Evolutionary conservation across 1,140 invertebrate species (phyloP).

Genomic region (Drosophila erecta): DNA sequence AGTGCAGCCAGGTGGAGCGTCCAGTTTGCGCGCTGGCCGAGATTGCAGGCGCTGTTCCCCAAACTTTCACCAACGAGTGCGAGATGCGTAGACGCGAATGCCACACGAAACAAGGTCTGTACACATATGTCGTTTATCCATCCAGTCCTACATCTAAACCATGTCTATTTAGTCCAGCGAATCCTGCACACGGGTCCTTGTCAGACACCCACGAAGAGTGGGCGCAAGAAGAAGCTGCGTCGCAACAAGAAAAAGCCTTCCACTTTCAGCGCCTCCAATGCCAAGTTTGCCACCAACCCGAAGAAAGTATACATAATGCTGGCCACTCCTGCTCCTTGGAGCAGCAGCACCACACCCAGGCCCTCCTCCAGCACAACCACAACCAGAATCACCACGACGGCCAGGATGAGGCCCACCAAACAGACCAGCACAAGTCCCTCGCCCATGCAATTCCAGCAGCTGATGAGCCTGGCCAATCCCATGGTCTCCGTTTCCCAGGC

Average conservation of each 20-base stretch:
- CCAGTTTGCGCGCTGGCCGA: conserved; percentile 53
- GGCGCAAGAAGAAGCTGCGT: conserved; percentile 4
- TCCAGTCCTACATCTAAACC: not conserved
- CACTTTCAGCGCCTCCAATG: too few relatives aligned
- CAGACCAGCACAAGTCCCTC: conserved; percentile 8
- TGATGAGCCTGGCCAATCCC: conserved; percentile 8
- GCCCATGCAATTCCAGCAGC: conserved; percentile 51
- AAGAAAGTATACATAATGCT: conserved; percentile 22
- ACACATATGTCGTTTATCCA: not conserved
- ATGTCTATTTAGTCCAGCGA: conserved; percentile 19
- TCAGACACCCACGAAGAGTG: not conserved
- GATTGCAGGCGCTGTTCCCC: not conserved
- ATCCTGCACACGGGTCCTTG: conserved; percentile 48
- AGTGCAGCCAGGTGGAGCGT: conserved; percentile 29
- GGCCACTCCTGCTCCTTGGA: not conserved
- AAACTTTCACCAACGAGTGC: conserved; percentile 59
- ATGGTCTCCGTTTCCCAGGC: conserved; percentile 54
- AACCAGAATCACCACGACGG: not conserved
- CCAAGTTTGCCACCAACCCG: not conserved
- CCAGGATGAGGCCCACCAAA: not conserved
- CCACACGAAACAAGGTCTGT: conserved; percentile 47
- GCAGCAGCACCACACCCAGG: not conserved
- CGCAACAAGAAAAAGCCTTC: not conserved
- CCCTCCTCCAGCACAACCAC: conserved; percentile 3
- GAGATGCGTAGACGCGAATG: conserved; percentile 53